phyloP scores from a whole-genome alignment of 2,888 invertebrate species.

The Mycalesis mineus region DNA sequence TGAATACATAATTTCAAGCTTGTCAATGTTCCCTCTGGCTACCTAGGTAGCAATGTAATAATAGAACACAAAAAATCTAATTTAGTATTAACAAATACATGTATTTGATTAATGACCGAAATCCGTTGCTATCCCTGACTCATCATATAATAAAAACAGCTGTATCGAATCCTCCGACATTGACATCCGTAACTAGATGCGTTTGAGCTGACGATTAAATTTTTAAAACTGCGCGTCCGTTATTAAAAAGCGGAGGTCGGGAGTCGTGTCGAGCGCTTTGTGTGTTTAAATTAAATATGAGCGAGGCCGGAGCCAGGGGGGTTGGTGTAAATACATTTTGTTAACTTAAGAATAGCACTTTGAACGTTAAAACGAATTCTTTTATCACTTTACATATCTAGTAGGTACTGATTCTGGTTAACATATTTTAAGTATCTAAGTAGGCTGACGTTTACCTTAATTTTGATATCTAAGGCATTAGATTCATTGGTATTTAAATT shows the following conservation, averaged over 20 bases:
- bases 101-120: constrained; percentile 19
- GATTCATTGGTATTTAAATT: too few species aligned
- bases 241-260: constrained; percentile 59
- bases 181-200: constrained; percentile 48
- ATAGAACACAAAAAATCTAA: constrained; percentile 12
- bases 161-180: constrained; percentile 44
- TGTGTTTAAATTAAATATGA: constrained; percentile 73
- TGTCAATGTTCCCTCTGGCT: background rate
- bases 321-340: background rate
- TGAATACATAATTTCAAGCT: constrained; percentile 1
- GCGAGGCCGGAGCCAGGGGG: constrained; percentile 38
- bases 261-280: constrained; percentile 70
- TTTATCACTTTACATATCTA: background rate
- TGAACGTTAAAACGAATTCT: background rate
- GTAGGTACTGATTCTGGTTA: too few species aligned
- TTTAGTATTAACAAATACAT: constrained; percentile 13
- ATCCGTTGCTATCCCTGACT: constrained; percentile 19
- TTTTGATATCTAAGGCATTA: too few species aligned
- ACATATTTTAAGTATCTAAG: too few species aligned
- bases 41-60: background rate
- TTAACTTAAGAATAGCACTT: too few species aligned
- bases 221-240: constrained; percentile 54
- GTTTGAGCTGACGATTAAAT: constrained; percentile 40
- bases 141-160: constrained; percentile 26
- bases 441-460: too few species aligned